Evolutionary conservation across 2,113 vertebrate genomes (phyloP), one percentile per base, ranked within the genome.

Genomic region (Ceyx margarethae): DNA sequence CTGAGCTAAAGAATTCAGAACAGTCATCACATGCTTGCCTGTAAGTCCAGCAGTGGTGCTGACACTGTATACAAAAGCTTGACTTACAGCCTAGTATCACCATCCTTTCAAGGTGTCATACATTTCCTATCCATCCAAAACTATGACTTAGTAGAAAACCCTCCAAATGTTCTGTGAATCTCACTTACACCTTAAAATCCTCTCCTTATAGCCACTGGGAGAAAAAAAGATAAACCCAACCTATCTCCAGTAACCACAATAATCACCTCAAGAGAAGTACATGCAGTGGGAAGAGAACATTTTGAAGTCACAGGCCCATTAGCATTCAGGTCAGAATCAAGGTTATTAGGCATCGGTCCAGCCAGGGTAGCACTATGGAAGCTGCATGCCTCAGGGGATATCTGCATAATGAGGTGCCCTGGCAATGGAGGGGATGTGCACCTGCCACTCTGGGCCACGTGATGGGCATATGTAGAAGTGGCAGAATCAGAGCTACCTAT

Each of bases 271-370:
- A 67, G 15, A 92, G 72, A 73, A 90, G 26, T 35, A 51, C n/a
- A 77, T 48, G 48, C 81, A 86, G 51, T 22, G 35, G 57, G 61
- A 61, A 86, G 2, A 2, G 61, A 91, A 86, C 14, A n/a, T 90
- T 88, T 85, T 91, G 68, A 93, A 88, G 87, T 61, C 79, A 72
- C 40, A 45, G 42, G 73, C 2, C 76, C 25, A 87, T 94, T 91
- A 95, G 73, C 76, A 95, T 95, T 88, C 91, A 81, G 88, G 61
- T 93, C 91, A 86, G 76, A 80, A 78, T n/a, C 40, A 60, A 74
- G 69, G 79, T 81, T 93, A 86, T 91, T 93, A 94, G 87, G 85
- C 90, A 94, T 48, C 3, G 2, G 57, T 94, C 87, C 88, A 91
- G 68, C 43, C 65, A 61, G 73, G 51, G 68, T 93, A 90, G 43